These are phyloP conservation scores for Leiothrix lutea DNA, from an alignment of 2,113 vertebrate species.

Conservation along the genomic window DNA sequence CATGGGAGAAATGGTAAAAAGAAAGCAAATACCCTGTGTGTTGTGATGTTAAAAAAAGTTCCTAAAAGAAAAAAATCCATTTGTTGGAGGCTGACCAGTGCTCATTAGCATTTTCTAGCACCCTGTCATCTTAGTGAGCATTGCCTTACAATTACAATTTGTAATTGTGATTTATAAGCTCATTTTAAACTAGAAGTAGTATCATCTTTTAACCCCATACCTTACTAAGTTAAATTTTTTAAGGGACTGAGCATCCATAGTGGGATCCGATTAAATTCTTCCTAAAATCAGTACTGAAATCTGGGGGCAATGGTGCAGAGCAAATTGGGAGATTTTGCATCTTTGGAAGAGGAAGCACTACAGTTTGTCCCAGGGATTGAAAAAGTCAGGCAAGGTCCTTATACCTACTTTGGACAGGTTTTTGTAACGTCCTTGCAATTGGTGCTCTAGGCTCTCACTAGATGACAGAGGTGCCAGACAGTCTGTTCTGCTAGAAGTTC, in stretches of 20 bases:
- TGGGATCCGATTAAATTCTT: background rate
- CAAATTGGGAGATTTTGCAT: background rate
- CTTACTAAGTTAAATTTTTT: background rate
- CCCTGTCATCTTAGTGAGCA: background rate
- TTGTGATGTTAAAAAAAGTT: background rate
- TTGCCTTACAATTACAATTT: background rate
- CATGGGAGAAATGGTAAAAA: background rate
- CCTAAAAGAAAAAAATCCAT: background rate
- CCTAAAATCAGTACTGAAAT: background rate
- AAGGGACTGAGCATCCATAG: background rate
- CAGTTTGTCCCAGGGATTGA: background rate
- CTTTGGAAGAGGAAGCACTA: background rate
- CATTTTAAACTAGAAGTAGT: background rate
- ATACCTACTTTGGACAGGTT: background rate
- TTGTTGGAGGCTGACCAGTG: background rate
- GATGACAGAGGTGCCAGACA: background rate
- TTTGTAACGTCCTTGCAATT: background rate
- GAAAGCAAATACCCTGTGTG: background rate
- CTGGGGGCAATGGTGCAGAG: background rate
- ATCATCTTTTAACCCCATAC: background rate
- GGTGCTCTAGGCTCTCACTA: background rate
- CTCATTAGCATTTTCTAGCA: background rate
- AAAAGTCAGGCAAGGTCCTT: background rate
- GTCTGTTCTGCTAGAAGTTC: background rate
- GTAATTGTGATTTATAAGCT: background rate